A percentile compares a stretch with the other conserved stretches of the same genome.
These are phyloP conservation scores for Rhagonycha fulva DNA, from an alignment of 2,888 invertebrate genomes.

Conservation along the genomic window DNA sequence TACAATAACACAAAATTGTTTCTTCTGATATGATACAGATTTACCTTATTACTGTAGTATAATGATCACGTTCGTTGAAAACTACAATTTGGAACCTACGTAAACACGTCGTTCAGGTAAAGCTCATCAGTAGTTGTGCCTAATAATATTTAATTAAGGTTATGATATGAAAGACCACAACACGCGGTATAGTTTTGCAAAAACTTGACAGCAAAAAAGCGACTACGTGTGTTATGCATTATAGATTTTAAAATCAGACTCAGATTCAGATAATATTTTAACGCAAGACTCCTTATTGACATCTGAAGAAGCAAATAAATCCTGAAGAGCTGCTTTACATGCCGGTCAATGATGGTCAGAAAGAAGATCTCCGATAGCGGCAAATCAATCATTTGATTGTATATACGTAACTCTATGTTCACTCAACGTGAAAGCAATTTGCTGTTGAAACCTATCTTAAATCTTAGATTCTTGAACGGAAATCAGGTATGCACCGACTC, in stretches of 20 bases:
- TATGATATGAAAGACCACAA: background rate
- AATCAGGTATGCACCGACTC: slow-evolving; percentile 1
- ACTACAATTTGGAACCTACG: background rate
- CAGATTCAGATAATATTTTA: slow-evolving; percentile 19
- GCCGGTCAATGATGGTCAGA: slow-evolving; percentile 31
- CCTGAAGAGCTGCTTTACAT: slow-evolving; percentile 25
- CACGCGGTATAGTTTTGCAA: background rate
- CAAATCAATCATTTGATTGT: slow-evolving; percentile 42
- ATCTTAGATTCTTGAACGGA: slow-evolving; percentile 29
- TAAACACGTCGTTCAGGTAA: background rate
- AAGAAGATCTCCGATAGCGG: slow-evolving; percentile 37
- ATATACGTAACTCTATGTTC: slow-evolving; percentile 39
- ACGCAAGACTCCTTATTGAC: slow-evolving; percentile 21
- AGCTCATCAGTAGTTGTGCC: too few relatives aligned
- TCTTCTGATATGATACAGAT: slow-evolving; percentile 16
- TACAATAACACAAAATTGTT: slow-evolving; percentile 28
- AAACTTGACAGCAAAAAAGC: background rate
- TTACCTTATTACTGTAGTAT: background rate
- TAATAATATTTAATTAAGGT: background rate
- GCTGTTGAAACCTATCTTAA: slow-evolving; percentile 45
- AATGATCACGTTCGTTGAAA: background rate
- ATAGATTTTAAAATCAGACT: background rate
- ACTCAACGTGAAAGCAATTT: slow-evolving; percentile 45
- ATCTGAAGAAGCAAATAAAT: slow-evolving; percentile 32
- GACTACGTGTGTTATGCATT: background rate